Conservation (phyloP, 2,113 vertebrate species). For the Otolemur garnettii region DNA sequence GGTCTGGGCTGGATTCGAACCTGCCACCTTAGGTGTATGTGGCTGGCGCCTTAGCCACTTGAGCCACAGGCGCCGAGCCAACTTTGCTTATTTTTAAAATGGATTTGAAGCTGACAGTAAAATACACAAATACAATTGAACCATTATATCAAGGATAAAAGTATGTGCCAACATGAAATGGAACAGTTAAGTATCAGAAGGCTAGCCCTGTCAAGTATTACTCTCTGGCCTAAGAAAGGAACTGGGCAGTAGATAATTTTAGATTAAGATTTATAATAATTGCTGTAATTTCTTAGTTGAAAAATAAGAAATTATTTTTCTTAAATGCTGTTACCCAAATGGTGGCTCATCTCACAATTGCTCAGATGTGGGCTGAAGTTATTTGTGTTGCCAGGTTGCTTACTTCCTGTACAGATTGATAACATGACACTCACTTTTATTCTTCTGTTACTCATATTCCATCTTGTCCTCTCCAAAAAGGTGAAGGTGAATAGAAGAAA, state of each 20-base stretch:
- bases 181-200: neutral
- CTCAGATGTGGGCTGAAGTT: neutral
- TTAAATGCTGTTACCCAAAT: neutral
- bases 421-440: neutral
- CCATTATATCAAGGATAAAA: neutral
- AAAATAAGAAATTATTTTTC: constrained; percentile 31
- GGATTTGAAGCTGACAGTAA: neutral
- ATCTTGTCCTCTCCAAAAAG: neutral
- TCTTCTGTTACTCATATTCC: constrained; percentile 15
- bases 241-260: neutral
- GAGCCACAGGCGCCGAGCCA: too few species aligned
- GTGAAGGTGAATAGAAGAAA: neutral
- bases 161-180: neutral
- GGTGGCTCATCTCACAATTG: neutral
- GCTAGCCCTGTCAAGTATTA: neutral
- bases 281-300: neutral
- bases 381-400: neutral
- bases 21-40: too few species aligned
- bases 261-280: constrained; percentile 14
- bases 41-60: too few species aligned
- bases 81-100: constrained; percentile 19
- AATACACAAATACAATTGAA: neutral
- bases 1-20: too few species aligned
- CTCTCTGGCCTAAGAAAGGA: neutral
- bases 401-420: neutral